Evolutionary conservation across 2,888 invertebrate genomes (phyloP).

Genomic region (Monochamus alternatus): DNA sequence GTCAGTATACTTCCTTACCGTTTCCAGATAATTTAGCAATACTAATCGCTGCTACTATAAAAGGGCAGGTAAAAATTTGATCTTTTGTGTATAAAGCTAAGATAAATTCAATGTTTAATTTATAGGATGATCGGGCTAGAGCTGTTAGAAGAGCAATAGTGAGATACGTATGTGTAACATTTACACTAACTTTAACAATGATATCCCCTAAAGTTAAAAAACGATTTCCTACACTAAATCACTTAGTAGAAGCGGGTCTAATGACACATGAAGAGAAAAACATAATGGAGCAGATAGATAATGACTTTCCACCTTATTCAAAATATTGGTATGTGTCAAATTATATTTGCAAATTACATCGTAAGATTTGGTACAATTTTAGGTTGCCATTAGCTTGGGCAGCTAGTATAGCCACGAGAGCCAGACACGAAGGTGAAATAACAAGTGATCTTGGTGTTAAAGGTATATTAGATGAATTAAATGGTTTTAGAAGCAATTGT

Average conservation of each 20-base stretch:
- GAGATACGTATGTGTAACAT: constrained; percentile 85
- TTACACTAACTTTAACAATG: constrained; percentile 88
- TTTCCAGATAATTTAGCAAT: constrained; percentile 90
- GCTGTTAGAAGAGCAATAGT: constrained; percentile 86
- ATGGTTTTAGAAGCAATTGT: constrained; percentile 87
- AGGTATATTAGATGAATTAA: constrained; percentile 90
- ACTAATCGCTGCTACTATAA: constrained; percentile 85
- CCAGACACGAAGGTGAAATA: constrained; percentile 91
- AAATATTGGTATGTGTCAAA: constrained; percentile 81
- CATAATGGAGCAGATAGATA: constrained; percentile 84
- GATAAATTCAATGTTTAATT: not conserved
- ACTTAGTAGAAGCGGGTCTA: constrained; percentile 87
- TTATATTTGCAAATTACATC: not conserved
- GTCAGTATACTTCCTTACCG: constrained; percentile 84
- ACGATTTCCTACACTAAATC: constrained; percentile 87
- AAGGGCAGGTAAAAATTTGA: constrained; percentile 76
- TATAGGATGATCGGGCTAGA: constrained; percentile 83
- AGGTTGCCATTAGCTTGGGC: constrained; percentile 94
- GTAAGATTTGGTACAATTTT: constrained; percentile 44
- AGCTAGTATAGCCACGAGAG: constrained; percentile 89
- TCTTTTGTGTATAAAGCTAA: too few species aligned
- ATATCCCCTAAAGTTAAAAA: constrained; percentile 91
- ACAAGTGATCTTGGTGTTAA: constrained; percentile 94
- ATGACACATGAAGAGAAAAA: constrained; percentile 84
- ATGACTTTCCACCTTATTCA: constrained; percentile 86